Evolutionary conservation across 2,888 invertebrate species (phyloP).

Genomic region (Congeria kusceri): DNA sequence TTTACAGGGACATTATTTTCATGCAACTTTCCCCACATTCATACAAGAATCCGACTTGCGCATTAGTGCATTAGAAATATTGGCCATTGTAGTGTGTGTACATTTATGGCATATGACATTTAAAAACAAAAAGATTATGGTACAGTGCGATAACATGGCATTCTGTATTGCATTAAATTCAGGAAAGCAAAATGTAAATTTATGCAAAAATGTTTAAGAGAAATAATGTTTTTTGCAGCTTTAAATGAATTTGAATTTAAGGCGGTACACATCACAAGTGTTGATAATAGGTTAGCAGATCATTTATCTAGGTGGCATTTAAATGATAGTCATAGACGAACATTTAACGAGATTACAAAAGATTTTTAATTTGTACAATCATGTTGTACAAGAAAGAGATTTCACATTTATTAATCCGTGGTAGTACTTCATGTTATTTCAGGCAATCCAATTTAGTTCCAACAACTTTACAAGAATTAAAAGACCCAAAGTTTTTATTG

Average conservation of each 20-base stretch:
- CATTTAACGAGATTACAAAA: slow-evolving; percentile 6
- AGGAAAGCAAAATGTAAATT: slow-evolving; percentile 17
- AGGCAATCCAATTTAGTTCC: background rate
- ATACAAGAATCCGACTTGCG: slow-evolving; percentile 18
- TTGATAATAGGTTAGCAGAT: slow-evolving; percentile 33
- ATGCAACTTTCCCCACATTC: slow-evolving; percentile 16
- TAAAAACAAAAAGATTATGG: slow-evolving; percentile 8
- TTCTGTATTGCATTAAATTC: slow-evolving; percentile 17
- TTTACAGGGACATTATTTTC: slow-evolving; percentile 11
- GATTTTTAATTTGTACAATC: background rate
- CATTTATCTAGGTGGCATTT: slow-evolving; percentile 38
- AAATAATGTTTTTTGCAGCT: slow-evolving; percentile 35
- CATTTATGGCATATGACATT: slow-evolving; percentile 26
- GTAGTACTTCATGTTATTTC: slow-evolving; percentile 6
- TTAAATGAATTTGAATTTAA: slow-evolving; percentile 31
- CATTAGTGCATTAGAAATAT: slow-evolving; percentile 37
- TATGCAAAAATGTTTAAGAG: slow-evolving; percentile 38
- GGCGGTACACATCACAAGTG: slow-evolving; percentile 15
- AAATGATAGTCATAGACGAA: slow-evolving; percentile 6
- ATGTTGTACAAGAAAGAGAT: background rate
- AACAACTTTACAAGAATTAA: background rate
- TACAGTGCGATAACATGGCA: slow-evolving; percentile 37
- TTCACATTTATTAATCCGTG: background rate
- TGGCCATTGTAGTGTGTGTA: slow-evolving; percentile 29
- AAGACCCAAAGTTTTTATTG: background rate